Base-by-base conservation (phyloP, 2,113 vertebrate species). In the Aegithalos caudatus region DNA sequence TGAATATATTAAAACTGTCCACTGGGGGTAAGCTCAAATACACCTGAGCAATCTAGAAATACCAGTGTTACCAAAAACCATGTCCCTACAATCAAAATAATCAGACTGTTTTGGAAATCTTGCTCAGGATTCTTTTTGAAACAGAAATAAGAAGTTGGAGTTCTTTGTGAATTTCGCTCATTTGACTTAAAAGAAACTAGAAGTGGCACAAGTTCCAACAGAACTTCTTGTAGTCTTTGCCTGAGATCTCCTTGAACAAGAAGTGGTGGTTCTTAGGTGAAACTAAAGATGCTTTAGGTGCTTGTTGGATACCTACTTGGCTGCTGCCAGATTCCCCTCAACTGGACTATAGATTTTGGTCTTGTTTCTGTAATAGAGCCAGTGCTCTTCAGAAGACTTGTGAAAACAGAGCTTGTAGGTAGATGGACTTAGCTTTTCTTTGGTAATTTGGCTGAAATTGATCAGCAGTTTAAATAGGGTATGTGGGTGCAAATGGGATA, bases 1-100 rank as follows among this genome's bases (percentile, higher is more conserved):
- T 27, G n/a, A 62, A 25, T 44, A 15, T 56, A 23, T 90, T 74
- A 81, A 71, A 86, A 42, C 27, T 95, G 21, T 61, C 54, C 11
- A 4, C 3, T 50, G 42, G 20, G 15, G 9, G 5, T 28, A 80
- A 61, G 50, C 29, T 78, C 28, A 84, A 35, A 67, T 61, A 37
- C 19, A 61, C 11, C 27, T 35, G 29, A 45, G 53, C 15, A 4
- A 53, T 84, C 62, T 76, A 53, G 81, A 83, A 86, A 76, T 57
- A 48, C 1, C 0, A 0, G 6, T 45, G 37, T 81, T 84, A 56
- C 44, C 29, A 48, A 87, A 89, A 79, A 7, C 18, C 23, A 12
- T 3, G 14, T 45, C 22, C 21, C 23, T 91, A 88, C 67, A 71
- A 27, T 67, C 20, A 70, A 50, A 58, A 58, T 31, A 35, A 14